Percentiles rank a stretch among this genome's conserved stretches.
Evolutionary conservation across 1,140 invertebrate genomes (phyloP).

Genomic region (Glossosoma conforme): DNA sequence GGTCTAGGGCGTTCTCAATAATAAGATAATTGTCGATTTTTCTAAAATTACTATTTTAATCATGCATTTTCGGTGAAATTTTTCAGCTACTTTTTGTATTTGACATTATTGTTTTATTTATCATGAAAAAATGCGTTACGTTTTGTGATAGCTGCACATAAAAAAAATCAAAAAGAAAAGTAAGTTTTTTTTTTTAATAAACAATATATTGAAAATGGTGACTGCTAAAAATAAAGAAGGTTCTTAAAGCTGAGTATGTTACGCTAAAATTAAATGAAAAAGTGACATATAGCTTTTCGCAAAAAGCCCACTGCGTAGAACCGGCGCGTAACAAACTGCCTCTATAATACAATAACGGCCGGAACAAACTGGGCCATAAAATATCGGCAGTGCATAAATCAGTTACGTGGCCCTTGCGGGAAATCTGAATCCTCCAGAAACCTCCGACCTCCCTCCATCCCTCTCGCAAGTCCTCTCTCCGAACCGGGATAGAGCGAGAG

Average conservation of each 20-base stretch:
- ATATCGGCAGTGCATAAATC: slow-evolving; percentile 56
- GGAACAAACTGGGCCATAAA: slow-evolving; percentile 57
- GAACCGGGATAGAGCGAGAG: neutral
- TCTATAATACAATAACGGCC: slow-evolving; percentile 56
- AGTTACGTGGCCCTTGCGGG: slow-evolving; percentile 32
- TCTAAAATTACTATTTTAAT: too few relatives aligned
- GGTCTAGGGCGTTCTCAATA: too few relatives aligned
- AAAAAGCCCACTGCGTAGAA: neutral
- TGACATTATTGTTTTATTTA: too few relatives aligned
- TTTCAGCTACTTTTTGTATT: too few relatives aligned
- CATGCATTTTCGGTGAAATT: too few relatives aligned
- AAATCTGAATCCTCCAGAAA: slow-evolving; percentile 3
- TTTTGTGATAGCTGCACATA: too few relatives aligned
- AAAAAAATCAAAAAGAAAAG: too few relatives aligned
- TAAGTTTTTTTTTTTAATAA: too few relatives aligned
- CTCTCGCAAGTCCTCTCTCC: neutral
- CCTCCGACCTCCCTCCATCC: slow-evolving; percentile 2
- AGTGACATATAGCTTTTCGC: neutral
- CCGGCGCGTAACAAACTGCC: slow-evolving; percentile 41
- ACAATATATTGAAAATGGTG: too few relatives aligned
- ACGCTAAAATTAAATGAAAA: slow-evolving; percentile 1
- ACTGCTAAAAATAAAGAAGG: too few relatives aligned
- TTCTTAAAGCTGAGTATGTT: neutral
- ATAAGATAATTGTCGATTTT: too few relatives aligned
- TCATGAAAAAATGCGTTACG: too few relatives aligned